Percentiles rank a stretch among this genome's conserved stretches.
These are phyloP conservation scores for Tenthredo livida DNA, from an alignment of 2,888 invertebrate species.

Conservation along the genomic window DNA sequence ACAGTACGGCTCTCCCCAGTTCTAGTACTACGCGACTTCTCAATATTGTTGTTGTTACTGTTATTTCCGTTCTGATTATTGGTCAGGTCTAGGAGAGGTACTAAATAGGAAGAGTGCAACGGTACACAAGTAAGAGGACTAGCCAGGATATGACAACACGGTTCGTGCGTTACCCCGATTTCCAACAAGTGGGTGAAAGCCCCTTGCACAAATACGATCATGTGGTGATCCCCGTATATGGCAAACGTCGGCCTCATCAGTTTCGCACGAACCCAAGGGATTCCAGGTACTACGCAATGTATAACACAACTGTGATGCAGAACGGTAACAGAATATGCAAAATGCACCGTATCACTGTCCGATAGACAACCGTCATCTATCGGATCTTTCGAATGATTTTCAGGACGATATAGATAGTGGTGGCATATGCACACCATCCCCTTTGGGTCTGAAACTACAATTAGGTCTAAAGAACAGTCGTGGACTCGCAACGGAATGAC, in stretches of 20 bases:
- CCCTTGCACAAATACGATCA: slow-evolving; percentile 91
- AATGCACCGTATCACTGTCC: slow-evolving; percentile 85
- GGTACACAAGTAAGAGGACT: slow-evolving; percentile 81
- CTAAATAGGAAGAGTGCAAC: slow-evolving; percentile 83
- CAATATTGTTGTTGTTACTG: slow-evolving; percentile 37
- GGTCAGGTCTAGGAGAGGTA: slow-evolving; percentile 83
- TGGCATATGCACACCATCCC: slow-evolving; percentile 90
- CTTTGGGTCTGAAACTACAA: slow-evolving; percentile 86
- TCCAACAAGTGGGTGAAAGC: slow-evolving; percentile 92
- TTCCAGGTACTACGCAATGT: slow-evolving; percentile 90
- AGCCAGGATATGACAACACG: slow-evolving; percentile 88
- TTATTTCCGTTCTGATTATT: slow-evolving; percentile 69
- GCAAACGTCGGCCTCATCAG: slow-evolving; percentile 88
- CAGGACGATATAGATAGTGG: slow-evolving; percentile 90
- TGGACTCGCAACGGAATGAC: slow-evolving; percentile 89
- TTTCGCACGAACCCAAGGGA: slow-evolving; percentile 89
- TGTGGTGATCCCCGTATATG: slow-evolving; percentile 87
- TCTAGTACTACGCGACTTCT: slow-evolving; percentile 14
- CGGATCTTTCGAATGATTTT: slow-evolving; percentile 78
- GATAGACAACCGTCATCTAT: slow-evolving; percentile 75
- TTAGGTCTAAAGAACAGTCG: slow-evolving; percentile 89
- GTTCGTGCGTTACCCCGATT: slow-evolving; percentile 91
- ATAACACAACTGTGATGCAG: slow-evolving; percentile 91
- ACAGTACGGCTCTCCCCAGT: neutral
- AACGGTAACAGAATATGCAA: slow-evolving; percentile 91